Percentiles rank a stretch among this genome's conserved stretches.
phyloP scores from a whole-genome alignment of 2,113 vertebrate species.

The Craseonycteris thonglongyai region DNA sequence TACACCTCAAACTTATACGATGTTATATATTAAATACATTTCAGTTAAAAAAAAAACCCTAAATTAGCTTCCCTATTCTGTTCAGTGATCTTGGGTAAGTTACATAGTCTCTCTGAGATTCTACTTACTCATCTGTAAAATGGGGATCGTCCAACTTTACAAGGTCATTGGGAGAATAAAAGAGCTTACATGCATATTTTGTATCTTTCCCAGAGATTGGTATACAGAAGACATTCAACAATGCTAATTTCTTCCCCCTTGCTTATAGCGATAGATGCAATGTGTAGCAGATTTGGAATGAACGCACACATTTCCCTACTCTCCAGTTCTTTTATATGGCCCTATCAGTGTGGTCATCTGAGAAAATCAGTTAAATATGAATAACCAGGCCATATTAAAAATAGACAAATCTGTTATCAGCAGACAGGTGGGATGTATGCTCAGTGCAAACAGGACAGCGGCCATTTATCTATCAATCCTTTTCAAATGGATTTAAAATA shows the following conservation, averaged over 20 bases:
- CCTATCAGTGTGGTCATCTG: neutral
- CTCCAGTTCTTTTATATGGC: neutral
- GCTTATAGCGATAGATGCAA: neutral
- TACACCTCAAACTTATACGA: neutral
- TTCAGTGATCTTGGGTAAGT: neutral
- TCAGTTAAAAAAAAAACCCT: neutral
- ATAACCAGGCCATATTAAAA: neutral
- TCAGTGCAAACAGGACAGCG: neutral
- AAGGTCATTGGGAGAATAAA: neutral
- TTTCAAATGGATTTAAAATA: constrained; percentile 25
- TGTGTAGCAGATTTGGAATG: neutral
- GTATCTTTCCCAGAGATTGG: neutral
- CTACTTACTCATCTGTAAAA: neutral
- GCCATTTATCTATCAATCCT: neutral
- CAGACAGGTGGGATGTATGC: neutral
- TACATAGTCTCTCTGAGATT: neutral
- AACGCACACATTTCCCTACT: neutral
- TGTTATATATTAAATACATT: neutral
- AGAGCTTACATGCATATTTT: neutral
- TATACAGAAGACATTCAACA: neutral
- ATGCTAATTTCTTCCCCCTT: neutral
- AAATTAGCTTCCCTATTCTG: neutral
- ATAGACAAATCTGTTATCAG: neutral
- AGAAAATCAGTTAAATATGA: neutral
- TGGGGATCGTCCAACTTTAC: neutral